Evolutionary conservation across 64 coral and sea anemone species (phyloP).

Genomic region (Montipora capricornis): DNA sequence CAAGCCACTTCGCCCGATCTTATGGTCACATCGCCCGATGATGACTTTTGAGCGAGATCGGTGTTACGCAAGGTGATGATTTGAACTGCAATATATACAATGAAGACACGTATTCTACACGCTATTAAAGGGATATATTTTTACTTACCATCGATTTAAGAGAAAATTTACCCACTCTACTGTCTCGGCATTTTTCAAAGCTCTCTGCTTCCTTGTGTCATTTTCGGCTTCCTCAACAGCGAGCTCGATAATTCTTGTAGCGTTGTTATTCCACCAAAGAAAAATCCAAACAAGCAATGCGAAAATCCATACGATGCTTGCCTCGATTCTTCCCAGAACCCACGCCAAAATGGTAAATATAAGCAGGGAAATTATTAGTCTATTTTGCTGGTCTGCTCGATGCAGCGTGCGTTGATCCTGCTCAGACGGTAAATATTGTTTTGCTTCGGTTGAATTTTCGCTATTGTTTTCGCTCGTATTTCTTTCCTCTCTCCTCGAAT

Average conservation of each 20-base stretch:
- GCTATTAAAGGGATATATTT: not conserved
- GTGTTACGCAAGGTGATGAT: too few species aligned
- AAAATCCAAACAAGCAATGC: slow-evolving; percentile 33
- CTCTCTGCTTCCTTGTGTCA: slow-evolving; percentile 45
- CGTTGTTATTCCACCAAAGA: slow-evolving; percentile 64
- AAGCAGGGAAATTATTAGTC: slow-evolving; percentile 18
- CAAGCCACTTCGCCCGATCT: too few species aligned
- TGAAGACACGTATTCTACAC: too few species aligned
- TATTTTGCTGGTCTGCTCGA: slow-evolving; percentile 36
- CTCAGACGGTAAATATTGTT: not conserved
- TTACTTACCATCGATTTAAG: slow-evolving; percentile 78
- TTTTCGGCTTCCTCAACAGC: slow-evolving; percentile 59
- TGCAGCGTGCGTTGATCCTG: not conserved
- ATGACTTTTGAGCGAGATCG: too few species aligned
- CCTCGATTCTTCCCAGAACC: slow-evolving; percentile 36
- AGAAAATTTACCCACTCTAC: slow-evolving; percentile 83
- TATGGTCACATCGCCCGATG: too few species aligned
- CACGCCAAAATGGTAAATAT: slow-evolving; percentile 48
- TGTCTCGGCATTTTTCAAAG: slow-evolving; percentile 68
- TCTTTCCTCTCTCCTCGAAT: not conserved
- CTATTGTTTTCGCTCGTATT: not conserved
- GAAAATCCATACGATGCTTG: slow-evolving; percentile 47
- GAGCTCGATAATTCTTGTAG: slow-evolving; percentile 36
- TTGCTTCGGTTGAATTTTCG: not conserved
- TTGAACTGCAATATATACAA: too few species aligned